Evolutionary conservation across 2,113 vertebrate genomes (phyloP).

Genomic region (Alexandromys fortis): DNA sequence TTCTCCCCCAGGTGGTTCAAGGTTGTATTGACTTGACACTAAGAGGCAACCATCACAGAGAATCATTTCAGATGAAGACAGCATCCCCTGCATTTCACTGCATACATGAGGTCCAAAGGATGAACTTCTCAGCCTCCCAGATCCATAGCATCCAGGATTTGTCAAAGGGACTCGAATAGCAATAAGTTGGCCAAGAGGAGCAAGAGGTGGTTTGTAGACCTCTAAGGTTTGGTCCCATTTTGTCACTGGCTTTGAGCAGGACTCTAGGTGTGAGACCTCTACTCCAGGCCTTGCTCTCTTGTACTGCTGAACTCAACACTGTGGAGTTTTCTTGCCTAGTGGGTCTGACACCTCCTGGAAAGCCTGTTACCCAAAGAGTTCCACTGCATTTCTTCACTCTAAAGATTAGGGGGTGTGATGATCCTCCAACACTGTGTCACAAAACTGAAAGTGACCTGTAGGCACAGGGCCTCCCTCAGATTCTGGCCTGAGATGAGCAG

Average conservation of each 20-base stretch:
- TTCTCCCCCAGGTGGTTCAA: background rate
- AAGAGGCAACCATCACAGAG: background rate
- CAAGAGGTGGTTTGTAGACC: background rate
- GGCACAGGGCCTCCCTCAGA: too few relatives aligned
- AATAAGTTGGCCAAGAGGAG: background rate
- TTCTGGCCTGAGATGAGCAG: too few relatives aligned
- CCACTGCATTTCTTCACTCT: too few relatives aligned
- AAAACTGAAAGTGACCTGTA: too few relatives aligned
- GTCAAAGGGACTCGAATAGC: background rate
- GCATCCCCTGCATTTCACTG: background rate
- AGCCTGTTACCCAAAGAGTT: too few relatives aligned
- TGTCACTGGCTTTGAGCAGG: background rate
- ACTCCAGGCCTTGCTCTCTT: background rate
- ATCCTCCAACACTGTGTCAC: too few relatives aligned
- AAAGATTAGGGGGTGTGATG: too few relatives aligned
- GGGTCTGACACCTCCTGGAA: too few relatives aligned
- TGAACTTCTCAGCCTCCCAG: background rate
- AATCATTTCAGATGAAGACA: background rate
- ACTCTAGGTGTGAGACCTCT: background rate
- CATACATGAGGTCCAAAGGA: background rate
- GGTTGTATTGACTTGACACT: background rate
- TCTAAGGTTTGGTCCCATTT: background rate
- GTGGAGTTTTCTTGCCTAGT: too few relatives aligned
- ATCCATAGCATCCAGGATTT: background rate
- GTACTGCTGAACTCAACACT: too few relatives aligned